Evolutionary conservation across 2,888 invertebrate genomes (phyloP).

Genomic region (Holacanthella duospinosa): DNA sequence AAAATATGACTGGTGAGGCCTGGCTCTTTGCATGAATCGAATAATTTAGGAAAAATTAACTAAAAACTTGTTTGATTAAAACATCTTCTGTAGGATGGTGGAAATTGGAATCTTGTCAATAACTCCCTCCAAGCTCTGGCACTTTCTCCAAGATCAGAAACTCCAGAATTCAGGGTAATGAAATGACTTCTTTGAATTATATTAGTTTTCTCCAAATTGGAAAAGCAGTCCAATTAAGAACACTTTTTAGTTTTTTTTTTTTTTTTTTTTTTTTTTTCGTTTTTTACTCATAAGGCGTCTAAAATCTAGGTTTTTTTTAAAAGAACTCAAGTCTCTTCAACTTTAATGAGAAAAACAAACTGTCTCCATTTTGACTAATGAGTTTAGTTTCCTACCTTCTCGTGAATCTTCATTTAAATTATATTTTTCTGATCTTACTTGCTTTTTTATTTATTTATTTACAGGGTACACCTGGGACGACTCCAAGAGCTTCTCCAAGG

Average conservation of each 20-base stretch:
- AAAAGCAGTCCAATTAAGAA: neutral
- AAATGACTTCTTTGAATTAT: neutral
- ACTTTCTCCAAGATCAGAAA: slow-evolving; percentile 47
- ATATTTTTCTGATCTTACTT: no score
- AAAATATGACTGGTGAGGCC: no score
- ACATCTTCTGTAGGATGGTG: slow-evolving; percentile 45
- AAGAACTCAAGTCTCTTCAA: no score
- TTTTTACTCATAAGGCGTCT: slow-evolving; percentile 50
- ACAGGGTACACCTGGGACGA: slow-evolving; percentile 50
- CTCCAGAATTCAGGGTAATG: slow-evolving; percentile 42
- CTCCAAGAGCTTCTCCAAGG: slow-evolving; percentile 51
- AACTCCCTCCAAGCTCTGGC: slow-evolving; percentile 48
- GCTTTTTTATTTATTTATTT: slow-evolving; percentile 19
- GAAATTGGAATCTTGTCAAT: slow-evolving; percentile 46
- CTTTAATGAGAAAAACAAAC: no score
- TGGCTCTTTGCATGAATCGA: no score
- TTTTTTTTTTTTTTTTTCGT: slow-evolving; percentile 22
- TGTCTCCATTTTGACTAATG: no score
- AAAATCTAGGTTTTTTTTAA: no score
- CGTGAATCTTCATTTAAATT: no score
- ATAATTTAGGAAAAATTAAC: no score
- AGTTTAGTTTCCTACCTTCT: no score
- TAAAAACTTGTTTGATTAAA: no score
- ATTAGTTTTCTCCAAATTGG: no score
- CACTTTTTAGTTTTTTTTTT: neutral